Conservation (phyloP, 2,888 invertebrate genomes). For the Mesopsocus fuscifrons region DNA sequence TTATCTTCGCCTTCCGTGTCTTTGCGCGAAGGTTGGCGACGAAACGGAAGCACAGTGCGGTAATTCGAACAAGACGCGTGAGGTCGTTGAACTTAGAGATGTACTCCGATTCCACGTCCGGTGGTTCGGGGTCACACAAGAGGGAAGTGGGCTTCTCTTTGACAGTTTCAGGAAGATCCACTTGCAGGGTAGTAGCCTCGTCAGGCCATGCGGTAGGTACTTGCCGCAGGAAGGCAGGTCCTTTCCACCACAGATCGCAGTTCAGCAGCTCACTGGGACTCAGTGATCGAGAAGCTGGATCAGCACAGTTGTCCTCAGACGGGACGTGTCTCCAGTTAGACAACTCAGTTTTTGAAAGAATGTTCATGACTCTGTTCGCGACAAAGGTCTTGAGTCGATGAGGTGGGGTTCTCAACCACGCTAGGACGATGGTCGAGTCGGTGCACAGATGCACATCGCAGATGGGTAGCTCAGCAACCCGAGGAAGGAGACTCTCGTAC, state of each 20-base stretch:
- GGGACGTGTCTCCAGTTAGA: constrained; percentile 17
- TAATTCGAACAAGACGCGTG: not conserved
- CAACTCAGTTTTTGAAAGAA: constrained; percentile 14
- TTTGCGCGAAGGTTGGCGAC: too few relatives aligned
- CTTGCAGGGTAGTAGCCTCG: too few relatives aligned
- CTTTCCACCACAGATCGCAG: not conserved
- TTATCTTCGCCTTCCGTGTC: too few relatives aligned
- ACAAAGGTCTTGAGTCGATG: constrained; percentile 18
- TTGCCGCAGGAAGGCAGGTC: constrained; percentile 2
- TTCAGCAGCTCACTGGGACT: not conserved
- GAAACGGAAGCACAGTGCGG: not conserved
- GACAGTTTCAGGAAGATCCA: too few relatives aligned
- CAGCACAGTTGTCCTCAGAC: constrained; percentile 17
- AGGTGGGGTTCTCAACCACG: constrained; percentile 16
- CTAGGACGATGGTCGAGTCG: constrained; percentile 18
- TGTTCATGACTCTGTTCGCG: constrained; percentile 17
- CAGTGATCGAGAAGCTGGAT: constrained; percentile 16
- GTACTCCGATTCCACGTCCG: too few relatives aligned
- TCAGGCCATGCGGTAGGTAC: too few relatives aligned
- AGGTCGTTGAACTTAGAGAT: too few relatives aligned
- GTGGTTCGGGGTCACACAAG: too few relatives aligned
- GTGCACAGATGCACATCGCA: constrained; percentile 8
- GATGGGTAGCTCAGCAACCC: not conserved
- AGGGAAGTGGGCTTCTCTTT: too few relatives aligned
- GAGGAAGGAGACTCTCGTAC: constrained; percentile 12